A percentile compares a stretch with the other conserved stretches of the same genome.
phyloP scores from a whole-genome alignment of 2,113 vertebrate species.

The Salvelinus fontinalis region DNA sequence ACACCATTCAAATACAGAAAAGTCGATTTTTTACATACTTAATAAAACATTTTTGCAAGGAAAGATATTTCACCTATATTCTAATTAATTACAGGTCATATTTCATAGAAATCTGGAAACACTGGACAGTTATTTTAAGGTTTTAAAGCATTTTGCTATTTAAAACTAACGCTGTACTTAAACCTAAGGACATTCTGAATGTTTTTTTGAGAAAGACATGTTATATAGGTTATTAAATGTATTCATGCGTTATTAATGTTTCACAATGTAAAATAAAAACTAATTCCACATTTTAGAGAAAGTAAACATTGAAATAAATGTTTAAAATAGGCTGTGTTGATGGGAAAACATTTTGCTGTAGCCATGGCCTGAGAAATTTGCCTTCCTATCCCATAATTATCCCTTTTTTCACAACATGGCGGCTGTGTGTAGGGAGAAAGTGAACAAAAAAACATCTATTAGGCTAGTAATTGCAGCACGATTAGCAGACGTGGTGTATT shows the following conservation, averaged over 20 bases:
- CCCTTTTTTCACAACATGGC: constrained; percentile 62
- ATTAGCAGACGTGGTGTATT: constrained; percentile 78
- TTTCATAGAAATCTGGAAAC: too few relatives aligned
- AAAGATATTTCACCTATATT: too few relatives aligned
- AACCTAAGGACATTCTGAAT: too few relatives aligned
- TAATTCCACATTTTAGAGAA: neutral
- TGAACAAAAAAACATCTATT: constrained; percentile 72
- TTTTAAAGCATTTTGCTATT: too few relatives aligned
- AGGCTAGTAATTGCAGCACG: constrained; percentile 78
- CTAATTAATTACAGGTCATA: too few relatives aligned
- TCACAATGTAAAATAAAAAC: neutral
- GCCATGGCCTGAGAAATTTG: constrained; percentile 19
- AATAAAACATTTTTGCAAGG: too few relatives aligned
- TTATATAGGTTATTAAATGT: too few relatives aligned
- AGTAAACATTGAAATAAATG: neutral
- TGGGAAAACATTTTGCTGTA: neutral
- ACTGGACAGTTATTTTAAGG: too few relatives aligned
- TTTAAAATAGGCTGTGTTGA: neutral
- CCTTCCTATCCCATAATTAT: constrained; percentile 37
- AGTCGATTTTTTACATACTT: too few relatives aligned
- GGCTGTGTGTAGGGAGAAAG: constrained; percentile 42
- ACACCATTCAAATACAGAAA: too few relatives aligned
- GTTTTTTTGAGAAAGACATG: too few relatives aligned
- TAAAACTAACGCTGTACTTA: too few relatives aligned
- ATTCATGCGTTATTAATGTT: neutral